A percentile compares a stretch with the other conserved stretches of the same genome.
Conservation (phyloP, 2,797 vertebrate species). For the Eutrigla gurnardus region DNA sequence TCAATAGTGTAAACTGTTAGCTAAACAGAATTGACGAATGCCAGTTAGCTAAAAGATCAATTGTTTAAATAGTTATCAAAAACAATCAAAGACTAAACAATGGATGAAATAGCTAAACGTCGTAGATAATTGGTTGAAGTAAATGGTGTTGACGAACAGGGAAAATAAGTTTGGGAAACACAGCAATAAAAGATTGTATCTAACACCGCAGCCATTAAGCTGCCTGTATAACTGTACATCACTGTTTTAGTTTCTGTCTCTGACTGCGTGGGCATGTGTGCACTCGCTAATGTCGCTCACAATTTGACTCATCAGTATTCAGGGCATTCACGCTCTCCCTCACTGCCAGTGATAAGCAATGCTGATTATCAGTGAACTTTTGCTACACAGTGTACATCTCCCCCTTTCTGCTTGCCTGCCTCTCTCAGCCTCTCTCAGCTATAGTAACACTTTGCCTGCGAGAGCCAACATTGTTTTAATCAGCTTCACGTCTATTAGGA, state of each 20-base stretch:
- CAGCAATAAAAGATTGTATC: slow-evolving; percentile 14
- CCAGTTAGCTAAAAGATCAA: background rate
- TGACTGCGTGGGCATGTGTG: slow-evolving; percentile 25
- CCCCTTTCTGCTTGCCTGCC: slow-evolving; percentile 45
- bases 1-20: too few relatives aligned
- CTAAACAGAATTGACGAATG: too few relatives aligned
- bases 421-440: slow-evolving; percentile 47
- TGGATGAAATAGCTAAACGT: background rate
- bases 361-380: slow-evolving; percentile 73
- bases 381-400: slow-evolving; percentile 39
- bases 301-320: slow-evolving; percentile 71
- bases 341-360: slow-evolving; percentile 66
- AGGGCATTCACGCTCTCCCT: slow-evolving; percentile 59
- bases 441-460: slow-evolving; percentile 64
- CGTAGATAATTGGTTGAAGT: background rate
- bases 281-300: slow-evolving; percentile 51
- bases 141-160: background rate
- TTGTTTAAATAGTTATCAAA: background rate
- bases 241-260: slow-evolving; percentile 25
- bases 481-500: slow-evolving; percentile 51
- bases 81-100: background rate
- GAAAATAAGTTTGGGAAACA: background rate
- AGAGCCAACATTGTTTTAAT: slow-evolving; percentile 69
- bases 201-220: slow-evolving; percentile 9
- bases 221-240: slow-evolving; percentile 17